Conservation (phyloP, 2,888 invertebrate species). For the Halocaridina rubra region DNA sequence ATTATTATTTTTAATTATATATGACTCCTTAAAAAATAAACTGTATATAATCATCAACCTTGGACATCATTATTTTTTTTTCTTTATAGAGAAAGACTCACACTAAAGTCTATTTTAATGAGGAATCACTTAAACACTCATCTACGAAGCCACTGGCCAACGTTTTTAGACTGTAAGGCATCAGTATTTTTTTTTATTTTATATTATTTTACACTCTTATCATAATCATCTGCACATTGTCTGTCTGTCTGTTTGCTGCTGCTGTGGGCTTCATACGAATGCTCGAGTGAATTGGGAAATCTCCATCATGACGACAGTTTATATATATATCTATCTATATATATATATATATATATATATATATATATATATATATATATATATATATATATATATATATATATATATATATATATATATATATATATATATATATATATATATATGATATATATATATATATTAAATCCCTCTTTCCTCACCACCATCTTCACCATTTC, state of each 20-base stretch:
- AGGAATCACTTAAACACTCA: conserved; percentile 35
- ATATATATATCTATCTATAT: too few species aligned
- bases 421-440: too few species aligned
- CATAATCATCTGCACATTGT: not conserved
- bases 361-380: too few species aligned
- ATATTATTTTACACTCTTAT: not conserved
- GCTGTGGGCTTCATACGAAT: conserved; percentile 29
- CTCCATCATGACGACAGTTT: too few species aligned
- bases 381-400: too few species aligned
- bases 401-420: too few species aligned
- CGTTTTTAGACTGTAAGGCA: conserved; percentile 48
- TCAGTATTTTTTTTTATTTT: conserved; percentile 5
- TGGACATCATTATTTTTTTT: conserved; percentile 45
- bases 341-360: too few species aligned
- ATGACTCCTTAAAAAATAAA: conserved; percentile 60
- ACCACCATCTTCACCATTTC: too few species aligned
- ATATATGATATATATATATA: too few species aligned
- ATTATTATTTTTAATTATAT: too few species aligned
- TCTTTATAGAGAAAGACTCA: conserved; percentile 9
- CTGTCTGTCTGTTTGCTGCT: not conserved
- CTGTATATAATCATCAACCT: conserved; percentile 58
- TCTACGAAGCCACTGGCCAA: conserved; percentile 34
- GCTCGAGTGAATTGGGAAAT: too few species aligned
- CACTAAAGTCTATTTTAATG: conserved; percentile 28
- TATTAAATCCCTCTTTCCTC: too few species aligned